These are phyloP conservation scores for Pelodytes ibericus DNA, from an alignment of 2,797 vertebrate genomes.

Conservation along the genomic window DNA sequence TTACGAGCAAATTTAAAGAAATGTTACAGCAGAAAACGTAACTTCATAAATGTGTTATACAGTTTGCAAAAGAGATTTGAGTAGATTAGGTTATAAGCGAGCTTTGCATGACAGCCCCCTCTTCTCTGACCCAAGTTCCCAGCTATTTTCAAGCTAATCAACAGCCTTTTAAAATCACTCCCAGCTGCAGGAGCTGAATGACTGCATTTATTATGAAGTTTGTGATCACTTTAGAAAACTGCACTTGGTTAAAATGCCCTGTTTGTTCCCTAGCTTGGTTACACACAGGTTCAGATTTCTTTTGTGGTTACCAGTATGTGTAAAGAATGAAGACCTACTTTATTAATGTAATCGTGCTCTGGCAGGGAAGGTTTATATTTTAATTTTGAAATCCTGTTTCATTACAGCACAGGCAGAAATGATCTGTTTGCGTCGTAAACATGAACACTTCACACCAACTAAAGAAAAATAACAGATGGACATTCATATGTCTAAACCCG, in stretches of 20 bases:
- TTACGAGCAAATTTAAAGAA: too few relatives aligned
- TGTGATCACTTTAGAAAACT: neutral
- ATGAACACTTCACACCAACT: too few relatives aligned
- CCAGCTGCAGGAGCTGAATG: conserved; percentile 4
- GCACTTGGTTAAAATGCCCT: neutral
- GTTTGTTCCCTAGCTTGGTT: neutral
- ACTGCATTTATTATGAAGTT: neutral
- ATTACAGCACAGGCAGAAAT: too few relatives aligned
- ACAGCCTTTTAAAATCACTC: conserved; percentile 4
- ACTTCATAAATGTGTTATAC: too few relatives aligned
- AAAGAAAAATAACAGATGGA: too few relatives aligned
- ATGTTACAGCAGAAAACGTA: too few relatives aligned
- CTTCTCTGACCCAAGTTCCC: neutral
- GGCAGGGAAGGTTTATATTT: neutral
- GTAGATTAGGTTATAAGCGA: too few relatives aligned
- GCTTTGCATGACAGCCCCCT: too few relatives aligned
- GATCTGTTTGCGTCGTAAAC: too few relatives aligned
- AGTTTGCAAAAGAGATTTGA: too few relatives aligned
- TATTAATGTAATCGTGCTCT: neutral
- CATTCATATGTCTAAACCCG: too few relatives aligned
- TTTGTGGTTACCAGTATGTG: neutral
- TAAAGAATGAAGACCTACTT: neutral
- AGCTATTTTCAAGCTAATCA: neutral
- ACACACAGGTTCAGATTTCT: conserved; percentile 6
- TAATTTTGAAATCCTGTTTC: too few relatives aligned